phyloP scores from a whole-genome alignment of 1,140 invertebrate genomes.

The Scaptomyza hsui region DNA sequence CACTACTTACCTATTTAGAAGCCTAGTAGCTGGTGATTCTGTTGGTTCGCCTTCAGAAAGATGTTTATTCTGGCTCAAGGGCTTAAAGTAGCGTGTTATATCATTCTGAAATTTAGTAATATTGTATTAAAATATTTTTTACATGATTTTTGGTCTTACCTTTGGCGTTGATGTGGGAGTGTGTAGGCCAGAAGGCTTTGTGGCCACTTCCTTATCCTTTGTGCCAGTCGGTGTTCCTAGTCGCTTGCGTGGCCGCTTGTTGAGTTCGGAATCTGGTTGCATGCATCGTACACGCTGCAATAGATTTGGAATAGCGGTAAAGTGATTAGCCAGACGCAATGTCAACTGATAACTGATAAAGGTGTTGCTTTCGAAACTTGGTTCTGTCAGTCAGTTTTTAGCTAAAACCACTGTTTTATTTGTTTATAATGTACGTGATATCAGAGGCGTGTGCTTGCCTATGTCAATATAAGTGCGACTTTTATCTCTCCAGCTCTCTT shows the following conservation, averaged over 20 bases:
- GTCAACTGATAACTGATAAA: slow-evolving; percentile 49
- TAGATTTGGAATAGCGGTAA: slow-evolving; percentile 3
- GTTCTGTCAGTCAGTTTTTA: slow-evolving; percentile 68
- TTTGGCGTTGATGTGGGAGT: slow-evolving; percentile 51
- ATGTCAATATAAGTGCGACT: slow-evolving; percentile 55
- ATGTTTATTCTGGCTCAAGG: slow-evolving; percentile 43
- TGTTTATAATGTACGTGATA: slow-evolving; percentile 77
- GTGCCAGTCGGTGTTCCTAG: slow-evolving; percentile 51
- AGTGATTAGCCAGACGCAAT: slow-evolving; percentile 25
- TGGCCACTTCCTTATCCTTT: slow-evolving; percentile 33
- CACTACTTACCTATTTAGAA: slow-evolving; percentile 62
- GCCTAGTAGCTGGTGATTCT: slow-evolving; percentile 71
- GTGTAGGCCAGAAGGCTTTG: background rate
- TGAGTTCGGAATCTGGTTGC: slow-evolving; percentile 69
- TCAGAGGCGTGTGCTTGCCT: slow-evolving; percentile 44
- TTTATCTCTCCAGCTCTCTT: slow-evolving; percentile 52
- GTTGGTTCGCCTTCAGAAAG: slow-evolving; percentile 1
- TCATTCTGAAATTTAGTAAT: slow-evolving; percentile 46
- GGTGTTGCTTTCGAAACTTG: slow-evolving; percentile 38
- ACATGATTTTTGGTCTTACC: slow-evolving; percentile 16
- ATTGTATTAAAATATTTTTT: background rate
- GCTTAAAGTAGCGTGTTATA: slow-evolving; percentile 65
- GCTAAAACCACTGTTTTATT: slow-evolving; percentile 79
- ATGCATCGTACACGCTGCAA: slow-evolving; percentile 69
- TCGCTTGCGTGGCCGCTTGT: slow-evolving; percentile 48